Evolutionary conservation across 2,113 vertebrate species (phyloP).

Genomic region (Noctilio leporinus): DNA sequence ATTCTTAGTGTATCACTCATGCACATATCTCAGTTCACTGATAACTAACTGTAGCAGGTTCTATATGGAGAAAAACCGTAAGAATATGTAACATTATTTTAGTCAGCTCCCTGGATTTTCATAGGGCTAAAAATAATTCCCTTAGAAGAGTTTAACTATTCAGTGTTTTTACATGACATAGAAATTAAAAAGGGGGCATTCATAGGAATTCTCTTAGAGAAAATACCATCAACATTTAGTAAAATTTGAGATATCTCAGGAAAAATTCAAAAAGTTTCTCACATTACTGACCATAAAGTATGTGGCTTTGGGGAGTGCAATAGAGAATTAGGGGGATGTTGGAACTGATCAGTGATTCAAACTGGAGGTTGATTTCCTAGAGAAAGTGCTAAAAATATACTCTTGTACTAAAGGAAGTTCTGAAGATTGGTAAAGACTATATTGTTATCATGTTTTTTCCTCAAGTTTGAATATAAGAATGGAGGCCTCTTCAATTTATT

Average conservation of each 20-base stretch:
- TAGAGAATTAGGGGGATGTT: not conserved
- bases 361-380: not conserved
- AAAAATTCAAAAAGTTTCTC: not conserved
- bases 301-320: not conserved
- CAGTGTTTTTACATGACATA: not conserved
- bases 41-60: not conserved
- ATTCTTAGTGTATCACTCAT: not conserved
- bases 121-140: not conserved
- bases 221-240: not conserved
- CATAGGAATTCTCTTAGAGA: not conserved
- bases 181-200: not conserved
- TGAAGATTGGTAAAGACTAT: not conserved
- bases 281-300: not conserved
- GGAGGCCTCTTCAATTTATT: not conserved
- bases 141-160: not conserved
- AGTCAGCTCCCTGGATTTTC: not conserved
- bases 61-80: not conserved
- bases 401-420: not conserved
- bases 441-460: not conserved
- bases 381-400: constrained; percentile 7
- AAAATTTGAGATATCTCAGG: not conserved
- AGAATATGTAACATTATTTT: not conserved
- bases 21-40: not conserved
- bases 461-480: not conserved
- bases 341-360: not conserved